phyloP scores from a whole-genome alignment of 2,113 vertebrate genomes.

The Chionomys nivalis region DNA sequence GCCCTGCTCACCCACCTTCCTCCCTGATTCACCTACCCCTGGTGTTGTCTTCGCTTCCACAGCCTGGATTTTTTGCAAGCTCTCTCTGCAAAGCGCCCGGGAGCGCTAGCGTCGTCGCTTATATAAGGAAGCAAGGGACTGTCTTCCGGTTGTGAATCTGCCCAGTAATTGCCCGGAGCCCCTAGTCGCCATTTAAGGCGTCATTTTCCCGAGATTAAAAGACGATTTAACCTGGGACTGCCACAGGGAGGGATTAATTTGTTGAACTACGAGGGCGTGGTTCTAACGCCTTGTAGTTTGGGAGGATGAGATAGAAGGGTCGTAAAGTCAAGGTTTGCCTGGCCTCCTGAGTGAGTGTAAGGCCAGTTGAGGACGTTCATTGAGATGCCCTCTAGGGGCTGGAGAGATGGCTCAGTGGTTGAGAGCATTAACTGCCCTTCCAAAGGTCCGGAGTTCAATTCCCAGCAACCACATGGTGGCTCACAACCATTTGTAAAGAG shows the following conservation, averaged over 20 bases:
- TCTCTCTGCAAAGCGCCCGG: not conserved
- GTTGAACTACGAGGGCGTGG: not conserved
- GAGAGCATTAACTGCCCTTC: no score
- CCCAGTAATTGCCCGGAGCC: not conserved
- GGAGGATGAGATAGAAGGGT: not conserved
- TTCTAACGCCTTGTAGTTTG: not conserved
- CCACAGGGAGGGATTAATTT: not conserved
- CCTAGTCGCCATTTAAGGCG: not conserved
- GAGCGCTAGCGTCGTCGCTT: fast-evolving
- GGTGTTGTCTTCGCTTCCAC: fast-evolving
- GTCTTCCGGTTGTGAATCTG: not conserved
- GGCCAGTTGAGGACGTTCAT: no score
- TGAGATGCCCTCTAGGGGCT: not conserved
- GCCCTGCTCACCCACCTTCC: not conserved
- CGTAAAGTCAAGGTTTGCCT: not conserved
- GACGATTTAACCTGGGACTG: not conserved
- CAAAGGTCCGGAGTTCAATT: no score
- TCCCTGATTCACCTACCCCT: not conserved
- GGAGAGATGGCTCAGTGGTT: no score
- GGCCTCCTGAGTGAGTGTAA: not conserved
- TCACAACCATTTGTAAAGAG: no score
- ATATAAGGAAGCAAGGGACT: no score
- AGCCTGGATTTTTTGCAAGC: not conserved
- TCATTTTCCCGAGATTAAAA: not conserved
- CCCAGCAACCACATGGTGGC: no score